Conservation (phyloP, 2,888 invertebrate species). For the Corbicula japonica region DNA sequence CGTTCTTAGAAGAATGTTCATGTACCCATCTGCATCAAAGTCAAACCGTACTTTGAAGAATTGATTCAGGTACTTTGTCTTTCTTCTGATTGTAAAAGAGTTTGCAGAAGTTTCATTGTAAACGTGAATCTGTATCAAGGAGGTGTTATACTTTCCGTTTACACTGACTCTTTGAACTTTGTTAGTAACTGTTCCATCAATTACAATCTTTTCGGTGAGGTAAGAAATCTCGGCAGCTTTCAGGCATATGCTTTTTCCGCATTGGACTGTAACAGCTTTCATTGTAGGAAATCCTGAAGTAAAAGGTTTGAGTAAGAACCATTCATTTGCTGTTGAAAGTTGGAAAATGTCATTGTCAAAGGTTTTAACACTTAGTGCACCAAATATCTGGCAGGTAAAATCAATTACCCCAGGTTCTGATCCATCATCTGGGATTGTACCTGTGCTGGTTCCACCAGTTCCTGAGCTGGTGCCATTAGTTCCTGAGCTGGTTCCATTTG, state of each 20-base stretch:
- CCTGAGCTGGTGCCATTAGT: not conserved
- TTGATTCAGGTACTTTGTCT: slow-evolving; percentile 2
- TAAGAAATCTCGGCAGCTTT: slow-evolving; percentile 23
- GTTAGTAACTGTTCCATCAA: slow-evolving; percentile 17
- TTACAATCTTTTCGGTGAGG: slow-evolving; percentile 11
- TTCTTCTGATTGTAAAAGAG: slow-evolving; percentile 5
- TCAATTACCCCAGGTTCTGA: not conserved
- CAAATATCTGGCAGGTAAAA: slow-evolving; percentile 34
- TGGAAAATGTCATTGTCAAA: slow-evolving; percentile 18
- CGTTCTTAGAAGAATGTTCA: slow-evolving; percentile 27
- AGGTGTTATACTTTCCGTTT: slow-evolving; percentile 23
- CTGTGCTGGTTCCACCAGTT: not conserved
- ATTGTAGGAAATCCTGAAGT: slow-evolving; percentile 13
- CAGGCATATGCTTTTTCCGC: slow-evolving; percentile 38
- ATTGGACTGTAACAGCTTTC: slow-evolving; percentile 37
- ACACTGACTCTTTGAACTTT: slow-evolving; percentile 13
- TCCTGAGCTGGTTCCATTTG: too few relatives aligned
- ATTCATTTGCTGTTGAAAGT: slow-evolving; percentile 27
- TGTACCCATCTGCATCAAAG: slow-evolving; percentile 32
- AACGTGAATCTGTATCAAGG: slow-evolving; percentile 11
- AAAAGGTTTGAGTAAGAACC: slow-evolving; percentile 26
- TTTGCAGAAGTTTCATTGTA: not conserved
- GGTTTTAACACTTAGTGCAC: slow-evolving; percentile 15
- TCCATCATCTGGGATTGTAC: not conserved
- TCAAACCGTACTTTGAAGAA: slow-evolving; percentile 16